phyloP scores from a whole-genome alignment of 53 echinoderm and acorn worm species.

The Crossaster papposus region DNA sequence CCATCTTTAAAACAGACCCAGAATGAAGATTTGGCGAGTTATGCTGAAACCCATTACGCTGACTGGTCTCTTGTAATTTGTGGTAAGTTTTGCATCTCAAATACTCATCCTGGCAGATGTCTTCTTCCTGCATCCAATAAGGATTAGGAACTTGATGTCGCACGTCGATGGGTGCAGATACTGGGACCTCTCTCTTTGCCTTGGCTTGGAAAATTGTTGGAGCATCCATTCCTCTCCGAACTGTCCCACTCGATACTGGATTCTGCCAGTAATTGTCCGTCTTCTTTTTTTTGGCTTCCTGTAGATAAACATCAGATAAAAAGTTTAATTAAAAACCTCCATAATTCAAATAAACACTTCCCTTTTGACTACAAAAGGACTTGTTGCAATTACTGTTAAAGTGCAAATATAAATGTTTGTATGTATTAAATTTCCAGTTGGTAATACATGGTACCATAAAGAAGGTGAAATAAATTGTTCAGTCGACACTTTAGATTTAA shows the following conservation, averaged over 20 bases:
- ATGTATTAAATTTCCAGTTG: too few relatives aligned
- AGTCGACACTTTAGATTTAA: background rate
- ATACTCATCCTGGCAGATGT: background rate
- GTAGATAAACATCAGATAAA: background rate
- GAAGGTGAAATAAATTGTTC: background rate
- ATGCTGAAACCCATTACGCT: background rate
- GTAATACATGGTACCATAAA: too few relatives aligned
- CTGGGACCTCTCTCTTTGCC: slow-evolving; percentile 33
- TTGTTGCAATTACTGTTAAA: background rate
- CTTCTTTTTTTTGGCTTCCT: slow-evolving; percentile 41
- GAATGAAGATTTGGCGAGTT: background rate
- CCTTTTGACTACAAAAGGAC: too few relatives aligned
- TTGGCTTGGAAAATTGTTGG: slow-evolving; percentile 59
- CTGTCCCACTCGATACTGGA: slow-evolving; percentile 78
- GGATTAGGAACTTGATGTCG: background rate
- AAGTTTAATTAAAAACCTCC: background rate
- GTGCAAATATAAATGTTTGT: background rate
- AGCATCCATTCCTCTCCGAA: slow-evolving; percentile 50
- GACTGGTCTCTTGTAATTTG: background rate
- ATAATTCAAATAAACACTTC: background rate
- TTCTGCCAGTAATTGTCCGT: slow-evolving; percentile 72
- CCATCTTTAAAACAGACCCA: background rate
- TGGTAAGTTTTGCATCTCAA: background rate
- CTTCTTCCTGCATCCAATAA: background rate
- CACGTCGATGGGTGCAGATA: background rate